Base-by-base conservation (phyloP, 2,888 invertebrate species). In the Luperina testacea region DNA sequence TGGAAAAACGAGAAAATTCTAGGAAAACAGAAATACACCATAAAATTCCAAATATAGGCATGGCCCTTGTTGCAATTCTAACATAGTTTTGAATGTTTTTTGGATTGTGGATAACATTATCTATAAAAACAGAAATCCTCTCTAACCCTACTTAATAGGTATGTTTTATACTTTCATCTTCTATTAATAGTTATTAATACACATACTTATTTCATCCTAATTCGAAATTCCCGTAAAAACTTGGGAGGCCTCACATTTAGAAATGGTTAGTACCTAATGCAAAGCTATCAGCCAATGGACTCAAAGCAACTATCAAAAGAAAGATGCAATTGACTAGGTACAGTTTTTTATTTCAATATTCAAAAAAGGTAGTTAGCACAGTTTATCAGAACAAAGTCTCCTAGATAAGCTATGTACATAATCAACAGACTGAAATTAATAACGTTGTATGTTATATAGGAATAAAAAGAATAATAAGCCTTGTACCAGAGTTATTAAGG, bases 341-440 rank as follows among this genome's bases (percentile, higher is more conserved):
- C 15, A 11, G 15, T 42, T n/a, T 65, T 69, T 17, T 38, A 38
- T 65, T 59, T 11, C 1, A 65, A 20, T 38, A 17, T 63, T 77
- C 17, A 63, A 38, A 24, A 85, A 38, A 42, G 15, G 24, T 48
- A 59, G 72, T 57, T 72, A 64, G 32, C 42, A 48, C 48, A 81
- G 57, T 67, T 67, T 85, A 81, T 81, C 81, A 81, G 74, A 51
- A 42, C 51, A 67, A 83, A 71, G 51, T 85, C 74, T 85, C 11
- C 1, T 27, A 69, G 51, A 73, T 73, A 82, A 85, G 64, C 69
- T 53, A 32, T 61, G 59, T 7, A 64, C 57, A 81, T 45, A 80
- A 51, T 68, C 59, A 69, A 59, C n/a, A 24, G 32, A 27, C n/a
- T 17, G 24, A 65, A 63, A 42, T 51, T 11, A 42, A 45, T 24